phyloP scores from a whole-genome alignment of 2,888 invertebrate species.

The Subacronicta megacephala region DNA sequence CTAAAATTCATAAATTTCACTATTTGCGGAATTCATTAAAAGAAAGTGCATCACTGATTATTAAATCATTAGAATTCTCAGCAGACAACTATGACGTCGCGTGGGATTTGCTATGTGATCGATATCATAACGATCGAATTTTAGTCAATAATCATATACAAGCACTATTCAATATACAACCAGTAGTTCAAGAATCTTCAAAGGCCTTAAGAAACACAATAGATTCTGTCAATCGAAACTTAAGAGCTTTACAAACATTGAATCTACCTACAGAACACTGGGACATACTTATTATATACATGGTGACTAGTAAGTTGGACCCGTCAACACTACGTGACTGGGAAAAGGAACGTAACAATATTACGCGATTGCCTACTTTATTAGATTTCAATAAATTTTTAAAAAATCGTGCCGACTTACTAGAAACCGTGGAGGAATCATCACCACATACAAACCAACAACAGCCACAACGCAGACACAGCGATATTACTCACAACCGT shows the following conservation, averaged over 20 bases:
- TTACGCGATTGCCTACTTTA: not conserved
- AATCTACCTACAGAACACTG: not conserved
- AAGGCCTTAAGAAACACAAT: not conserved
- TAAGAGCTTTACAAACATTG: not conserved
- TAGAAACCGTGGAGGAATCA: slow-evolving; percentile 12
- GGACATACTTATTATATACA: not conserved
- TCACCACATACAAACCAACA: too few species aligned
- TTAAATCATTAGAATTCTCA: slow-evolving; percentile 6
- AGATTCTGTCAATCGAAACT: not conserved
- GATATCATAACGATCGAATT: slow-evolving; percentile 14
- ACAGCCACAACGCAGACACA: slow-evolving; percentile 1
- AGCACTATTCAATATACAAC: not conserved
- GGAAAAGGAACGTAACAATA: not conserved
- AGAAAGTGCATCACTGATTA: slow-evolving; percentile 4
- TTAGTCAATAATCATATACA: not conserved
- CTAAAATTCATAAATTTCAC: slow-evolving; percentile 8
- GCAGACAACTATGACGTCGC: slow-evolving; percentile 5
- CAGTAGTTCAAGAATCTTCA: not conserved
- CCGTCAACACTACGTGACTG: not conserved
- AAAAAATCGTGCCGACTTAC: slow-evolving; percentile 9
- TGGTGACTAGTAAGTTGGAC: not conserved
- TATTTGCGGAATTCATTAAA: slow-evolving; percentile 13
- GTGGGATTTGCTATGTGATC: slow-evolving; percentile 12
- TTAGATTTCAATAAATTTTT: slow-evolving; percentile 3
- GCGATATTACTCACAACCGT: not conserved